phyloP scores from a whole-genome alignment of 2,888 invertebrate genomes.

The Acleris sparsana region DNA sequence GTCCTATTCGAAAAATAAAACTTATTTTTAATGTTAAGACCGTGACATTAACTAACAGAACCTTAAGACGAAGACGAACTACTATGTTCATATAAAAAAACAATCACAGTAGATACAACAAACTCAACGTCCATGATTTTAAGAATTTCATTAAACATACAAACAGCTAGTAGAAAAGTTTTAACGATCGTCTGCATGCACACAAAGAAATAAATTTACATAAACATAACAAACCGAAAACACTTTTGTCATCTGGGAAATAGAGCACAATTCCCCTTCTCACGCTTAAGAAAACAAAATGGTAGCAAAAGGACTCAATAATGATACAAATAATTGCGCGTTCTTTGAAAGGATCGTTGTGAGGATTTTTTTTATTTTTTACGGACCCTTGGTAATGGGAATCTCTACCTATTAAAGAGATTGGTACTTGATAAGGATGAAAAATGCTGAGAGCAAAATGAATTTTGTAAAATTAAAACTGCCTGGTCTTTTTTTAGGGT shows the following conservation, averaged over 20 bases:
- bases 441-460: neutral
- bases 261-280: neutral
- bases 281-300: slow-evolving; percentile 11
- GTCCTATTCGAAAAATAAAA: no score
- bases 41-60: no score
- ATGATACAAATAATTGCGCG: slow-evolving; percentile 32
- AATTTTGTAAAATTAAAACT: neutral
- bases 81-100: no score
- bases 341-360: slow-evolving; percentile 11
- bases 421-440: slow-evolving; percentile 9
- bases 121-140: neutral
- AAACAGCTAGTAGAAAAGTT: slow-evolving; percentile 24
- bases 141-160: slow-evolving; percentile 30
- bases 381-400: slow-evolving; percentile 2
- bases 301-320: slow-evolving; percentile 24
- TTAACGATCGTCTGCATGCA: slow-evolving; percentile 18
- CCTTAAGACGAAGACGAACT: no score
- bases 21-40: no score
- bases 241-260: neutral
- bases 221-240: neutral
- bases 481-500: neutral
- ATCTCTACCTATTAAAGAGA: neutral
- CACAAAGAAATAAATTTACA: slow-evolving; percentile 31
- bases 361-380: slow-evolving; percentile 8
- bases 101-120: no score